A percentile compares a stretch with the other conserved stretches of the same genome.
These are phyloP conservation scores for Aromia moschata DNA, from an alignment of 2,888 invertebrate species.

Conservation along the genomic window DNA sequence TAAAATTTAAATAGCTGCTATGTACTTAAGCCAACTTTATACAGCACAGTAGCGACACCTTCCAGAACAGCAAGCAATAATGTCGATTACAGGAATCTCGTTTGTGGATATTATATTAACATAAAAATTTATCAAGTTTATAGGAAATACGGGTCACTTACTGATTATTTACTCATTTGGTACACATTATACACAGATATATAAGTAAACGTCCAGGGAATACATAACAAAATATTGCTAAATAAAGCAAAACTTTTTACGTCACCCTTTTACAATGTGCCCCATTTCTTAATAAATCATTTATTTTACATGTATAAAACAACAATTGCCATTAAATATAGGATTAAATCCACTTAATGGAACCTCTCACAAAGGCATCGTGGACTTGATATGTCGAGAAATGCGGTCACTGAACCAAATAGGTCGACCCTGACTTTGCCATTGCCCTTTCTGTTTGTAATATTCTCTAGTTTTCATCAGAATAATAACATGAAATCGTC, in stretches of 20 bases:
- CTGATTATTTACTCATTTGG: too few species aligned
- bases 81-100: neutral
- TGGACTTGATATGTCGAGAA: conserved; percentile 50
- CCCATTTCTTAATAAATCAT: too few species aligned
- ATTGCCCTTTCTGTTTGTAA: conserved; percentile 64
- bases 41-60: neutral
- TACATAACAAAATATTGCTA: too few species aligned
- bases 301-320: conserved; percentile 16
- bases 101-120: neutral
- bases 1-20: too few species aligned
- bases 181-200: too few species aligned
- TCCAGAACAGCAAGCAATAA: neutral
- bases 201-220: too few species aligned
- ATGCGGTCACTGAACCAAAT: conserved; percentile 71
- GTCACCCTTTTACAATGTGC: too few species aligned
- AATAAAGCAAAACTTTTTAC: too few species aligned
- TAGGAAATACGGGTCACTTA: neutral
- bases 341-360: too few species aligned
- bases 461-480: conserved; percentile 3
- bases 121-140: neutral
- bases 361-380: conserved; percentile 24
- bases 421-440: conserved; percentile 71
- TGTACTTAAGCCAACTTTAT: too few species aligned
- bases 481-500: conserved; percentile 14
- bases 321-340: too few species aligned